A percentile compares a stretch with the other conserved stretches of the same genome.
phyloP scores from a whole-genome alignment of 1,140 invertebrate species.

The Caenorhabditis remanei region DNA sequence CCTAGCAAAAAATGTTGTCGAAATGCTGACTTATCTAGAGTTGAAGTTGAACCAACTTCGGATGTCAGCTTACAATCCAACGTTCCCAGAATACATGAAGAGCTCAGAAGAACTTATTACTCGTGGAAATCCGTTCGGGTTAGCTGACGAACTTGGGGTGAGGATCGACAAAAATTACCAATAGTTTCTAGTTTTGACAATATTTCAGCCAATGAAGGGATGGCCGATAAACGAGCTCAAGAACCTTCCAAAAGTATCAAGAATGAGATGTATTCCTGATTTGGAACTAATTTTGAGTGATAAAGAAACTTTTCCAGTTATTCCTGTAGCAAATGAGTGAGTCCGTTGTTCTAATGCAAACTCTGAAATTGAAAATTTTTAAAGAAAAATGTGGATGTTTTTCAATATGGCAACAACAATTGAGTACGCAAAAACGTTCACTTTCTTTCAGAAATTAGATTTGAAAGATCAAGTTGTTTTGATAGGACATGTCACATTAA shows the following conservation, averaged over 20 bases:
- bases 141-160: neutral
- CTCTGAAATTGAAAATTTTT: neutral
- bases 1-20: neutral
- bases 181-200: neutral
- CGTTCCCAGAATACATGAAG: neutral
- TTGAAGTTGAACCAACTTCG: neutral
- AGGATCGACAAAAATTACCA: neutral
- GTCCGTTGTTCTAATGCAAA: neutral
- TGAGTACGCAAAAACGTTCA: slow-evolving; percentile 2
- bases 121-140: neutral
- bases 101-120: neutral
- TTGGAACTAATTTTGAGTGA: neutral
- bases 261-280: neutral
- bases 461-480: neutral
- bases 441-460: neutral
- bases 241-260: neutral
- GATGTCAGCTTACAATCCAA: neutral
- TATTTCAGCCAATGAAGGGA: neutral
- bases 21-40: neutral
- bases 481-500: neutral
- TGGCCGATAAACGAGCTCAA: neutral
- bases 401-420: neutral
- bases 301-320: neutral
- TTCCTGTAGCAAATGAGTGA: neutral
- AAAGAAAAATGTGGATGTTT: neutral